These are phyloP conservation scores for Aepyceros melampus DNA, from an alignment of 2,113 vertebrate species.

Conservation along the genomic window DNA sequence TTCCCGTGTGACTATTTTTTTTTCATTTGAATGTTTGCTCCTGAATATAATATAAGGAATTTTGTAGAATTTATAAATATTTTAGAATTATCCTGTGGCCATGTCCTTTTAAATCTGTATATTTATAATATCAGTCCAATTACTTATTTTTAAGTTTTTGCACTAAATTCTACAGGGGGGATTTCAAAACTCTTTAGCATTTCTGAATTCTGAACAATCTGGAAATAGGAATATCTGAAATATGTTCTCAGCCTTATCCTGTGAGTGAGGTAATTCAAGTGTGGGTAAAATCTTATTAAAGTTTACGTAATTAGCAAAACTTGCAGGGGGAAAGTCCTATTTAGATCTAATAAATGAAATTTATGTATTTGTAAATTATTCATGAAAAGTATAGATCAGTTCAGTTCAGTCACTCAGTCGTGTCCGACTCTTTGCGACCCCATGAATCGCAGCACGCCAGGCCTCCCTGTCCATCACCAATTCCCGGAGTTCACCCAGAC, in stretches of 20 bases:
- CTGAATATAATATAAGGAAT: conserved; percentile 8
- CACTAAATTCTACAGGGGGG: neutral
- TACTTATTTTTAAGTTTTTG: conserved; percentile 48
- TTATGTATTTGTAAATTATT: neutral
- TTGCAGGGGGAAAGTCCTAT: neutral
- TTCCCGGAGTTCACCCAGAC: too few relatives aligned
- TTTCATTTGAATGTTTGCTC: conserved; percentile 49
- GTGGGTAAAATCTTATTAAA: conserved; percentile 41
- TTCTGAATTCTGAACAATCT: conserved; percentile 33
- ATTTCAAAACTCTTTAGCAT: neutral
- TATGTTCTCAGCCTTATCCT: conserved; percentile 19
- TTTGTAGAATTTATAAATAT: conserved; percentile 47
- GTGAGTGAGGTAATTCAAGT: conserved; percentile 38
- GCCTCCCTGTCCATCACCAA: too few relatives aligned
- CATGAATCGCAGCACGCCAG: too few relatives aligned
- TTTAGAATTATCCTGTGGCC: conserved; percentile 7
- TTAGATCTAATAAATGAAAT: conserved; percentile 40
- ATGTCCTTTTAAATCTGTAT: conserved; percentile 20
- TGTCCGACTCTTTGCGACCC: too few relatives aligned
- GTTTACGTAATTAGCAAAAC: conserved; percentile 45
- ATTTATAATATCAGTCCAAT: conserved; percentile 30
- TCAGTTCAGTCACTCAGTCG: too few relatives aligned
- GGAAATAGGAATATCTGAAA: neutral
- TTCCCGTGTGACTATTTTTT: neutral
- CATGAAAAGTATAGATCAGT: neutral